Conservation (phyloP, 2,888 invertebrate genomes). For the Pseudococcus jackbeardsleyi region DNA sequence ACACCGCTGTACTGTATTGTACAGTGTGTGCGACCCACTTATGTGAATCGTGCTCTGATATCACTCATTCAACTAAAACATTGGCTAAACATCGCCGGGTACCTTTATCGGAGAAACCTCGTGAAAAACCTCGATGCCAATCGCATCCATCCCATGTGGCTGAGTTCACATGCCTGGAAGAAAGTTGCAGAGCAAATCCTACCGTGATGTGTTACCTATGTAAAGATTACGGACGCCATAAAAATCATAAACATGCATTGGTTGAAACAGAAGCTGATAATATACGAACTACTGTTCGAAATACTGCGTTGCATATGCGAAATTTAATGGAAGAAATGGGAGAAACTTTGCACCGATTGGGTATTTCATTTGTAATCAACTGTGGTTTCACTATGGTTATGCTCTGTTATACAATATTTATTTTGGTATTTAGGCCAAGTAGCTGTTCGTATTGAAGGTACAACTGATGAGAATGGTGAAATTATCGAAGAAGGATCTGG, state of each 20-base stretch:
- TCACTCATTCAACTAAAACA: constrained; percentile 73
- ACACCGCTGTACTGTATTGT: constrained; percentile 74
- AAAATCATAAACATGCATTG: constrained; percentile 73
- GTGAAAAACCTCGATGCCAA: constrained; percentile 73
- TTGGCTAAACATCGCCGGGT: constrained; percentile 73
- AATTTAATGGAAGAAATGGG: constrained; percentile 73
- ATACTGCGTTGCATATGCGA: constrained; percentile 72
- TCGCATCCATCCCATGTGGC: constrained; percentile 73
- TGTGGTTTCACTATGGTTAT: neutral
- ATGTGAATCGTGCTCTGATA: constrained; percentile 73
- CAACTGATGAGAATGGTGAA: constrained; percentile 67
- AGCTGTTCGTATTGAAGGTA: constrained; percentile 68
- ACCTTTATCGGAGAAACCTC: constrained; percentile 74
- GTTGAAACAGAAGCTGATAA: constrained; percentile 75
- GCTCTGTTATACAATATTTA: neutral
- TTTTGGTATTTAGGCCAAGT: constrained; percentile 69
- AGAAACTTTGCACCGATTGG: constrained; percentile 71
- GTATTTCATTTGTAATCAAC: constrained; percentile 42
- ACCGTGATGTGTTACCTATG: constrained; percentile 76
- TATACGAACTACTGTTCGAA: constrained; percentile 72
- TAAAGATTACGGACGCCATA: constrained; percentile 75
- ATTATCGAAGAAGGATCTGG: constrained; percentile 70
- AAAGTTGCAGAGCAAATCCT: constrained; percentile 71
- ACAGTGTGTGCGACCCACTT: constrained; percentile 74
- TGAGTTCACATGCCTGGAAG: constrained; percentile 74